These are phyloP conservation scores for Drepana falcataria DNA, from an alignment of 2,888 invertebrate species.

Conservation along the genomic window DNA sequence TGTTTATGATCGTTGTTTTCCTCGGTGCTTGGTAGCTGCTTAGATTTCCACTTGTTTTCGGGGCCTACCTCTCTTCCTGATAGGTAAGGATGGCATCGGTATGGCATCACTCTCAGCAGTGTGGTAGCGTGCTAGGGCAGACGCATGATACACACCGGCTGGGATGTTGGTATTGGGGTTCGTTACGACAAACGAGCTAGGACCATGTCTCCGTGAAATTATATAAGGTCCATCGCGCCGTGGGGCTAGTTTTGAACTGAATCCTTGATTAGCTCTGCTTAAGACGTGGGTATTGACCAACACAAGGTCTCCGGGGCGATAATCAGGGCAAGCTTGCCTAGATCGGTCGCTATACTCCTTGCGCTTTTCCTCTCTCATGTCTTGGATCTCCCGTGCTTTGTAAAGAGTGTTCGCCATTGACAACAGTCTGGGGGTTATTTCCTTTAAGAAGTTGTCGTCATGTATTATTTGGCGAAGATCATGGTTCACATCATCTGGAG, in stretches of 20 bases:
- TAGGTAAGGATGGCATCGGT: background rate
- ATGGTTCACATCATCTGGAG: slow-evolving; percentile 3
- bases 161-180: background rate
- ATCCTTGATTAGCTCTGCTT: slow-evolving; percentile 5
- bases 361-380: slow-evolving; percentile 11
- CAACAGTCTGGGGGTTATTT: slow-evolving; percentile 12
- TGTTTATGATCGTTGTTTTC: no score
- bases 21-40: no score
- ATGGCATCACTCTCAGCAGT: background rate
- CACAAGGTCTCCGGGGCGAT: slow-evolving; percentile 11
- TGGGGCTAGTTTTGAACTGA: slow-evolving; percentile 1
- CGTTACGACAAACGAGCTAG: background rate
- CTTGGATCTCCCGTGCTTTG: slow-evolving; percentile 11
- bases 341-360: slow-evolving; percentile 10
- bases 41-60: background rate
- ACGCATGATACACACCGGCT: background rate
- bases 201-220: background rate
- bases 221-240: background rate
- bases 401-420: slow-evolving; percentile 4
- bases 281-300: slow-evolving; percentile 9
- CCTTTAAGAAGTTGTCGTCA: slow-evolving; percentile 13
- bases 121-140: background rate
- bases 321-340: slow-evolving; percentile 6
- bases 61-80: background rate
- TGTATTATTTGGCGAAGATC: slow-evolving; percentile 7